phyloP scores from a whole-genome alignment of 2,888 invertebrate species.

The Drosophila subsilvestris region DNA sequence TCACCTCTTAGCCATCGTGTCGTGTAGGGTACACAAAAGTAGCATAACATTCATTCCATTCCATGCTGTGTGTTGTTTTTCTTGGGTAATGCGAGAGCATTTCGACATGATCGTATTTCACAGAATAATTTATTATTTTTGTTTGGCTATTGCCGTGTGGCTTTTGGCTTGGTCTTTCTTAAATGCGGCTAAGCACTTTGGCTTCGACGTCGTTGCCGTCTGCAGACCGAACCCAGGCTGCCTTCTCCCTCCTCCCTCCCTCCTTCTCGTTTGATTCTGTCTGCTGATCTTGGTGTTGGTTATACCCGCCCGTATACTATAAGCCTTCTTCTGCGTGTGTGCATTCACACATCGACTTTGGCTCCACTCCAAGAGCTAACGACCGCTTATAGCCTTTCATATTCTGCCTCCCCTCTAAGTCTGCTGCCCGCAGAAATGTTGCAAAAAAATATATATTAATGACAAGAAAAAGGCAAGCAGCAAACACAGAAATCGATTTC shows the following conservation, averaged over 20 bases:
- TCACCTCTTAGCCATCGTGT: no score
- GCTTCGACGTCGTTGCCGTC: constrained; percentile 24
- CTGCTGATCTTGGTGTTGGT: background rate
- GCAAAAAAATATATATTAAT: constrained; percentile 31
- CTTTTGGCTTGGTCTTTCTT: constrained; percentile 50
- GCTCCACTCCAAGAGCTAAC: constrained; percentile 56
- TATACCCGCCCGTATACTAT: background rate
- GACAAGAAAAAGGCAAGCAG: constrained; percentile 14
- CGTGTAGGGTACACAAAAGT: constrained; percentile 17
- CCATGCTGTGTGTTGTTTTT: constrained; percentile 50
- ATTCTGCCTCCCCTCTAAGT: constrained; percentile 9
- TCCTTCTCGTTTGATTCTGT: background rate
- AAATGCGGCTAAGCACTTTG: constrained; percentile 75
- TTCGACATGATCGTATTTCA: constrained; percentile 73
- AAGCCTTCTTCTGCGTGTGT: constrained; percentile 1
- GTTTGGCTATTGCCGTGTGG: constrained; percentile 52
- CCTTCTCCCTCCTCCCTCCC: background rate
- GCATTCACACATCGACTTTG: constrained; percentile 38
- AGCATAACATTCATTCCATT: constrained; percentile 50
- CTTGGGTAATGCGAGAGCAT: constrained; percentile 68
- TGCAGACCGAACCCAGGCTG: background rate
- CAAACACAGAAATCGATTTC: constrained; percentile 33
- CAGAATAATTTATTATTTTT: constrained; percentile 61
- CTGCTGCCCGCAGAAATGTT: constrained; percentile 12
- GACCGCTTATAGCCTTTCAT: constrained; percentile 54